Conservation (phyloP, 2,113 vertebrate species). For the Dromaius novaehollandiae region DNA sequence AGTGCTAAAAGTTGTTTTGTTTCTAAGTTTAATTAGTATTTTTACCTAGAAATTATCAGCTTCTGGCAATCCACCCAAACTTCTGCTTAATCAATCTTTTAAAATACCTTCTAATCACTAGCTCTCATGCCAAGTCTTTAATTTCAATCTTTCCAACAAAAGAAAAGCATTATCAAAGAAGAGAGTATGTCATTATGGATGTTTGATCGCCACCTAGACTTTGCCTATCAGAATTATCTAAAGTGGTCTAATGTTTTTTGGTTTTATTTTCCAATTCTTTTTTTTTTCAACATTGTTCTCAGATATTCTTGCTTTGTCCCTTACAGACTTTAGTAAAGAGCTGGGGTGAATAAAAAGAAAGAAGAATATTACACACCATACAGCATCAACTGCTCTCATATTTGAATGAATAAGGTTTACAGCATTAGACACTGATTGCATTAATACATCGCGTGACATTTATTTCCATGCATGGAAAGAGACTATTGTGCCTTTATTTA, state of each 20-base stretch:
- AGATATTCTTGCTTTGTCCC: background rate
- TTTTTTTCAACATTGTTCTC: background rate
- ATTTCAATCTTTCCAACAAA: background rate
- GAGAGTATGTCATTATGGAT: accelerated
- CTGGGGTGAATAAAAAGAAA: background rate
- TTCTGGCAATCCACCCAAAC: background rate
- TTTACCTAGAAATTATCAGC: background rate
- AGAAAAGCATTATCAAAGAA: background rate
- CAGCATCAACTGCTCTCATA: background rate
- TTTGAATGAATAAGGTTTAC: background rate
- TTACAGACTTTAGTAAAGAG: background rate
- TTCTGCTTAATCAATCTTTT: background rate
- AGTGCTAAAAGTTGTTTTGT: background rate
- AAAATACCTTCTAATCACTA: background rate
- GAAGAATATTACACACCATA: background rate
- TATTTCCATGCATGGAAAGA: background rate
- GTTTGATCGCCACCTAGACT: background rate
- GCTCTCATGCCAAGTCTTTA: background rate
- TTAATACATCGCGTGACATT: background rate
- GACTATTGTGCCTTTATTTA: background rate
- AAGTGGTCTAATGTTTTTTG: background rate
- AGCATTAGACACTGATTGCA: background rate
- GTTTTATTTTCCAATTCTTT: background rate
- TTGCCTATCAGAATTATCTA: background rate
- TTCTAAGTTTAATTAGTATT: background rate